Base-by-base conservation (phyloP, 64 coral and sea anemone species). In the Pachyseris speciosa region DNA sequence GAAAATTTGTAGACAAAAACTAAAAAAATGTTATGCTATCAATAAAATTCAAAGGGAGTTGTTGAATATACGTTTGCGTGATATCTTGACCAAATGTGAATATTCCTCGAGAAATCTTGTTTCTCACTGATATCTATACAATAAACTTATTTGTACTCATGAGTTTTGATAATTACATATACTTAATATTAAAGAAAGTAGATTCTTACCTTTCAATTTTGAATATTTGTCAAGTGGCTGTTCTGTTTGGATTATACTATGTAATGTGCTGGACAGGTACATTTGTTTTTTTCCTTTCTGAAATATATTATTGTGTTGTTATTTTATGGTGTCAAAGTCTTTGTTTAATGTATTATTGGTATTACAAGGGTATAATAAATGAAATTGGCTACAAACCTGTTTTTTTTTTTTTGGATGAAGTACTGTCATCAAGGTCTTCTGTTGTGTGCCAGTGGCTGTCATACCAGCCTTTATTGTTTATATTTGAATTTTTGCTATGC, bases 131-230 rank as follows among this genome's bases (percentile, higher is more conserved):
- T 83, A 80, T 80, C 50, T 60, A 83, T 83, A 83, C 30, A 58
- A 83, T 83, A 60, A 83, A 83, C 78, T 83, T 83, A 83, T 83
- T 83, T 83, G 78, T 83, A 83, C 78, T 83, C 78, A 83, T 83
- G 78, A 83, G 78, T 83, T 83, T 83, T 83, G 78, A 83, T 59
- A 59, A 34, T 59, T 83, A 83, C 30, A 59, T 83, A 60, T 83
- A 83, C 78, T 83, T 83, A 58, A 83, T 40, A 83, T 64, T 64
- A 64, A 29, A 64, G 64, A 34, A 67, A 67, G 64, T 67, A 67
- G 30, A 67, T 67, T 67, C 64, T 13, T 67, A 67, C 64, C 64
- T 33, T 67, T 67, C 64, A 67, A 67, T 67, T 67, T 67, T 67
- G 64, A 67, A 67, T 67, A 31, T 67, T 67, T 67, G 27, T 67